Conservation (phyloP, 2,797 vertebrate species). For the Acanthopagrus latus region DNA sequence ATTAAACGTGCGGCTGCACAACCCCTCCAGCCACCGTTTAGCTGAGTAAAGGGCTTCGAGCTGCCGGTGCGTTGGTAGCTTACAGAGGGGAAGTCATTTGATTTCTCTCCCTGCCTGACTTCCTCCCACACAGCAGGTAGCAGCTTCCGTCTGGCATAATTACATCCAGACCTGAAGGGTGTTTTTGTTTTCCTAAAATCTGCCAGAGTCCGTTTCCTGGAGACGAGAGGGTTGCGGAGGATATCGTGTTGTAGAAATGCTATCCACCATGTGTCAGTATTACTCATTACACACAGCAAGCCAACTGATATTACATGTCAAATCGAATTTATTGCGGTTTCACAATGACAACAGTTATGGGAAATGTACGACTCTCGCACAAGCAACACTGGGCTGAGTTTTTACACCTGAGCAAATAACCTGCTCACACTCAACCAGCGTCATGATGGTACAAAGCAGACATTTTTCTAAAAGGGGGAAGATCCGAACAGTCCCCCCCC, state of each 20-base stretch:
- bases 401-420: neutral
- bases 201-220: slow-evolving; percentile 44
- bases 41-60: slow-evolving; percentile 23
- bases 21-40: slow-evolving; percentile 7
- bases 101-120: slow-evolving; percentile 68
- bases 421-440: neutral
- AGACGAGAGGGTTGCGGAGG: slow-evolving; percentile 27
- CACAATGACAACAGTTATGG: neutral
- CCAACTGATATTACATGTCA: neutral
- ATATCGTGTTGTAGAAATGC: slow-evolving; percentile 13
- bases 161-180: slow-evolving; percentile 67
- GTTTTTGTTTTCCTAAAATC: slow-evolving; percentile 55
- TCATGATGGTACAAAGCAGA: neutral
- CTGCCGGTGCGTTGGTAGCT: slow-evolving; percentile 40
- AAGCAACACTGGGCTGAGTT: neutral
- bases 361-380: neutral
- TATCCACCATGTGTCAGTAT: neutral
- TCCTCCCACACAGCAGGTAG: slow-evolving; percentile 79
- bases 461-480: neutral
- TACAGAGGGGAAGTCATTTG: slow-evolving; percentile 69
- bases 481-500: neutral
- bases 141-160: slow-evolving; percentile 70
- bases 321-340: neutral
- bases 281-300: neutral
- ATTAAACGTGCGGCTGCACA: slow-evolving; percentile 16